phyloP scores from a whole-genome alignment of 2,113 vertebrate genomes.

The Elephas maximus region DNA sequence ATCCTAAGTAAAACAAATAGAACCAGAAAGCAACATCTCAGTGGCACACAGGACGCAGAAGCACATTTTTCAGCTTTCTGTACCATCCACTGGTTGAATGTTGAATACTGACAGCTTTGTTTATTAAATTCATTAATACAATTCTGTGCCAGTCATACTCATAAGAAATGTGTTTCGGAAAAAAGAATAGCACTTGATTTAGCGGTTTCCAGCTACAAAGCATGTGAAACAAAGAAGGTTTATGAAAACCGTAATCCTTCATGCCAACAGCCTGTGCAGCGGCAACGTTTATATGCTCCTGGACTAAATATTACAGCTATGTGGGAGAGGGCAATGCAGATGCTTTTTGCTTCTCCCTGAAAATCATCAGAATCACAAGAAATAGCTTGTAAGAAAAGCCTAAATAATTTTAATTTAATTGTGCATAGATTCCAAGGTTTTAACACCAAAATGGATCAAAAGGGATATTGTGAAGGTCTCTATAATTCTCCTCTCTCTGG shows the following conservation, averaged over 20 bases:
- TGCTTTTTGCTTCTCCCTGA: not conserved
- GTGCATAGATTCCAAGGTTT: not conserved
- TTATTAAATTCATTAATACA: constrained; percentile 68
- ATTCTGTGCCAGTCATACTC: constrained; percentile 3
- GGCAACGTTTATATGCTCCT: not conserved
- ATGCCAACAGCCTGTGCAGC: not conserved
- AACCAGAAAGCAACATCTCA: not conserved
- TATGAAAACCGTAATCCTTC: constrained; percentile 53
- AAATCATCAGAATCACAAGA: not conserved
- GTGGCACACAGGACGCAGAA: not conserved
- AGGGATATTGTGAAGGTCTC: not conserved
- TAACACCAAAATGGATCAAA: not conserved
- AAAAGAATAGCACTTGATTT: constrained; percentile 67
- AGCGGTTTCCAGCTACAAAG: not conserved
- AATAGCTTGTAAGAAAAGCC: not conserved
- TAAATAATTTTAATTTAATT: not conserved
- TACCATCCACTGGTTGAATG: not conserved
- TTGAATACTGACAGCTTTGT: constrained; percentile 42
- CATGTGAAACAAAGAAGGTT: constrained; percentile 65
- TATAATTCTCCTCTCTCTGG: not conserved
- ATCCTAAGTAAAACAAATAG: not conserved
- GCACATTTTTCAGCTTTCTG: not conserved
- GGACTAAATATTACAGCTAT: not conserved
- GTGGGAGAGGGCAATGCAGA: not conserved
- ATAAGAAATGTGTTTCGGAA: constrained; percentile 55